These are phyloP conservation scores for Solenopsis invicta DNA, from an alignment of 1,140 invertebrate genomes.

Conservation along the genomic window DNA sequence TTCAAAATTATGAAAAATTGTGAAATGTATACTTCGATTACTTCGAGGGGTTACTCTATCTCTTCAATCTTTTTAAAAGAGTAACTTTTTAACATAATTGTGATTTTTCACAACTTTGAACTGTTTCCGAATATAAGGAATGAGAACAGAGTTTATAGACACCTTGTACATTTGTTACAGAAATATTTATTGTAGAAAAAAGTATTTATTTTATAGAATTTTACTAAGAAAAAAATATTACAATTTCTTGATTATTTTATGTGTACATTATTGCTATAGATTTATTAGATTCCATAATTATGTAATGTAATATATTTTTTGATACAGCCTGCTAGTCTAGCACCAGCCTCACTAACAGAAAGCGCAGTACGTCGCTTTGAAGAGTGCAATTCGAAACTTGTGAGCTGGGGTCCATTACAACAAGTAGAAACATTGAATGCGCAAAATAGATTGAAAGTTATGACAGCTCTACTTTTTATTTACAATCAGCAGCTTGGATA, in stretches of 20 bases:
- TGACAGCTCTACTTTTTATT: conserved; percentile 94
- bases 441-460: conserved; percentile 94
- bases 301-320: conserved; percentile 11
- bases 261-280: neutral
- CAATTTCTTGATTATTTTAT: conserved; percentile 8
- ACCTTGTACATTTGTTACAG: neutral
- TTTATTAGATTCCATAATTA: conserved; percentile 51
- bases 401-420: conserved; percentile 94
- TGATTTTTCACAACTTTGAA: too few relatives aligned
- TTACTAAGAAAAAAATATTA: neutral
- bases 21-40: too few relatives aligned
- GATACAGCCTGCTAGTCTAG: conserved; percentile 90
- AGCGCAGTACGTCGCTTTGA: conserved; percentile 93
- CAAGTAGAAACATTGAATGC: conserved; percentile 95
- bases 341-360: conserved; percentile 92
- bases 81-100: too few relatives aligned
- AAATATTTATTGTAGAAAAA: neutral
- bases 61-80: too few relatives aligned
- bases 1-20: too few relatives aligned
- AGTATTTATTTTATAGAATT: neutral
- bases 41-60: too few relatives aligned
- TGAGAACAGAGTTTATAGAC: too few relatives aligned
- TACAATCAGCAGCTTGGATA: conserved; percentile 94
- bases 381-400: conserved; percentile 94
- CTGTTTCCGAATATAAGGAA: too few relatives aligned